Conservation (phyloP, 2,888 invertebrate genomes). For the Lysandra coridon region DNA sequence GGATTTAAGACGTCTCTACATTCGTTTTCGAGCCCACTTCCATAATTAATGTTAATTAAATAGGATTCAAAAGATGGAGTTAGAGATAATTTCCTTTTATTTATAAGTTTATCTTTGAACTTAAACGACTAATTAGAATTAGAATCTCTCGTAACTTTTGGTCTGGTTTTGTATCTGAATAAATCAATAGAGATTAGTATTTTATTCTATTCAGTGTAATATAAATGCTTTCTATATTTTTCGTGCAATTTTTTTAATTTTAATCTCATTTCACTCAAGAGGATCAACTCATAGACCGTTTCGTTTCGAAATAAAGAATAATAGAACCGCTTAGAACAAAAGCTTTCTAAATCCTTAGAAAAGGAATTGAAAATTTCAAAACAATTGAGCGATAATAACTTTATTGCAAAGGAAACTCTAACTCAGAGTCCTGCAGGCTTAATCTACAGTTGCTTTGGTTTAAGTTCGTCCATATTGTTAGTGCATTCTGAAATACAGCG, state of each 20-base stretch:
- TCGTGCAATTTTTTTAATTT: background rate
- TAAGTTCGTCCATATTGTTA: slow-evolving; percentile 15
- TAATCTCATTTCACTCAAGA: background rate
- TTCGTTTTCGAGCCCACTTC: slow-evolving; percentile 34
- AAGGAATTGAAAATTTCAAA: slow-evolving; percentile 27
- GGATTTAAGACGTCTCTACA: slow-evolving; percentile 35
- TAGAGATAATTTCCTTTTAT: slow-evolving; percentile 24
- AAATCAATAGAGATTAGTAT: background rate
- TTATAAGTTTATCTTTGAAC: slow-evolving; percentile 9
- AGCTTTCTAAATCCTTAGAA: slow-evolving; percentile 27
- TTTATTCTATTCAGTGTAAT: background rate
- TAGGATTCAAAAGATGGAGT: slow-evolving; percentile 31
- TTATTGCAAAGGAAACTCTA: slow-evolving; percentile 28
- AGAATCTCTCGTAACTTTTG: background rate
- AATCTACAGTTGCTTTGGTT: slow-evolving; percentile 27
- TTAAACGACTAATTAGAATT: background rate
- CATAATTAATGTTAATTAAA: slow-evolving; percentile 30
- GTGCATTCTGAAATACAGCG: slow-evolving; percentile 7
- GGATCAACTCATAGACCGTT: background rate
- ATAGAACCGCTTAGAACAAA: slow-evolving; percentile 21
- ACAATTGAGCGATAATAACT: slow-evolving; percentile 27
- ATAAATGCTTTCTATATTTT: background rate
- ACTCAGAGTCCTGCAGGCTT: slow-evolving; percentile 15
- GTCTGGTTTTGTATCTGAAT: background rate
- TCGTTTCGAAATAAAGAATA: slow-evolving; percentile 24